Percentiles rank a stretch among this genome's conserved stretches.
These are phyloP conservation scores for Phoebastria nigripes DNA, from an alignment of 2,797 vertebrate genomes.

Conservation along the genomic window DNA sequence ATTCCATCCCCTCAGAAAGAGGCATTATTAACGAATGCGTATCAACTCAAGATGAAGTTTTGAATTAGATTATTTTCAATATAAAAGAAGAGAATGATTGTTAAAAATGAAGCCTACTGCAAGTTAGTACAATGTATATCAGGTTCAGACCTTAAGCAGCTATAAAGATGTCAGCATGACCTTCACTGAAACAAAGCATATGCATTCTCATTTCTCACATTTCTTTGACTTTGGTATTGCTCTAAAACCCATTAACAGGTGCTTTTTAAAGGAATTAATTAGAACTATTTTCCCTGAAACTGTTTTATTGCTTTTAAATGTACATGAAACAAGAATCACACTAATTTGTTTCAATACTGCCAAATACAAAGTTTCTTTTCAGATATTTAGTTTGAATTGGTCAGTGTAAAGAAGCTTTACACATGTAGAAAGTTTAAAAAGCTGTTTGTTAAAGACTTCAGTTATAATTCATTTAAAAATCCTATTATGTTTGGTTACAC, in stretches of 20 bases:
- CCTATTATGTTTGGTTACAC: constrained; percentile 81
- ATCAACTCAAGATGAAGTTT: not conserved
- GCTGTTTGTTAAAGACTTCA: constrained; percentile 69
- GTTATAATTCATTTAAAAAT: constrained; percentile 80
- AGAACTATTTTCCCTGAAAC: not conserved
- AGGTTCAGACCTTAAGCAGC: not conserved
- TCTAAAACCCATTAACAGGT: not conserved
- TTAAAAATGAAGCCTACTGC: not conserved
- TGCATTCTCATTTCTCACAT: not conserved
- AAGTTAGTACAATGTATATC: not conserved
- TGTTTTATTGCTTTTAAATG: constrained; percentile 15
- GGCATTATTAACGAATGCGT: not conserved
- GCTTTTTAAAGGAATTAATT: not conserved
- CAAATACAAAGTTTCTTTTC: constrained; percentile 28
- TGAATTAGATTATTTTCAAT: not conserved
- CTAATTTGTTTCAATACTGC: not conserved
- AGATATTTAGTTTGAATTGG: constrained; percentile 40
- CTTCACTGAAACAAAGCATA: not conserved
- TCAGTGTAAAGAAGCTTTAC: constrained; percentile 67
- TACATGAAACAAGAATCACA: not conserved
- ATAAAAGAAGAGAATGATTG: not conserved
- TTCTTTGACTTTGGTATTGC: not conserved
- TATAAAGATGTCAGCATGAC: not conserved
- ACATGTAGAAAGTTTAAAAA: constrained; percentile 72
- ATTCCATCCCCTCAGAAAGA: not conserved